These are phyloP conservation scores for Salticus scenicus DNA, from an alignment of 2,888 invertebrate genomes.

Conservation along the genomic window DNA sequence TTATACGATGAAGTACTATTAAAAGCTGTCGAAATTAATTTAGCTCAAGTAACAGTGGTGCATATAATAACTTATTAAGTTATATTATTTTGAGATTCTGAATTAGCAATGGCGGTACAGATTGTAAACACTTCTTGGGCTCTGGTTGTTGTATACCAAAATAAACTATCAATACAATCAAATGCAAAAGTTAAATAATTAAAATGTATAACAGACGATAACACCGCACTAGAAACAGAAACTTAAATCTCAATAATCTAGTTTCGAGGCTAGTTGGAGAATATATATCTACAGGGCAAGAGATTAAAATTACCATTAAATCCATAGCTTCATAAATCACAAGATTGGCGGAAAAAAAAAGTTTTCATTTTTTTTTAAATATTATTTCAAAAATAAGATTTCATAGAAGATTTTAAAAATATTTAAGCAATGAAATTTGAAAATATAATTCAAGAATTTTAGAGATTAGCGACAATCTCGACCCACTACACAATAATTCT, in stretches of 20 bases:
- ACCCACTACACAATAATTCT: constrained; percentile 48
- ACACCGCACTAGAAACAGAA: constrained; percentile 20
- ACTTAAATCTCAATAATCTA: constrained; percentile 48
- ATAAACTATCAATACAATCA: too few species aligned
- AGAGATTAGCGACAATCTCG: constrained; percentile 59
- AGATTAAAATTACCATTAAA: constrained; percentile 41
- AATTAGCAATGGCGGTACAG: too few species aligned
- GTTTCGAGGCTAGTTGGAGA: constrained; percentile 66
- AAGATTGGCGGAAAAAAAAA: background rate
- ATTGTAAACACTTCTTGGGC: too few species aligned
- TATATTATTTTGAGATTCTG: too few species aligned
- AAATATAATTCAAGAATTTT: constrained; percentile 1
- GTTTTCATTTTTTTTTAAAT: background rate
- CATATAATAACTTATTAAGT: too few species aligned
- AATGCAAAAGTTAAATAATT: too few species aligned
- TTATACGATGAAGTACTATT: too few species aligned
- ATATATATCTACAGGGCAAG: constrained; percentile 48
- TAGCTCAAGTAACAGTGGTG: too few species aligned
- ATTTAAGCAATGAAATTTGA: background rate
- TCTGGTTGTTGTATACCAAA: too few species aligned
- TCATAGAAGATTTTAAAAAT: background rate
- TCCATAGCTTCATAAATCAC: background rate
- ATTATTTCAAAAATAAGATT: background rate
- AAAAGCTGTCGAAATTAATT: too few species aligned
- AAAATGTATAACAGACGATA: too few species aligned